Evolutionary conservation across 2,888 invertebrate species (phyloP).

Genomic region (Lepidochitona cinerea): DNA sequence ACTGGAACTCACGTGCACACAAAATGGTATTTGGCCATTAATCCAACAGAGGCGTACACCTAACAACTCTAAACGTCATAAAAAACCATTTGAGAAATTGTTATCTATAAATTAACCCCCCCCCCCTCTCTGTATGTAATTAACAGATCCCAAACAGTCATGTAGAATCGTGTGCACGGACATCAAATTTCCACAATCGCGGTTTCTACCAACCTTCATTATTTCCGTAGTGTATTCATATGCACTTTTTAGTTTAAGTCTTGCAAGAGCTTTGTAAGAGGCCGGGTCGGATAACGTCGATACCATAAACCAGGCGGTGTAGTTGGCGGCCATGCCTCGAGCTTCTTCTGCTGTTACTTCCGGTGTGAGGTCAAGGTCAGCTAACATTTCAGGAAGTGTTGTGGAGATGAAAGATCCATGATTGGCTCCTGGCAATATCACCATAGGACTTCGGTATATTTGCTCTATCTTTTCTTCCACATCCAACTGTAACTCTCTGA

Average conservation of each 20-base stretch:
- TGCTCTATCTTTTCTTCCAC: constrained; percentile 13
- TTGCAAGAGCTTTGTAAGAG: not conserved
- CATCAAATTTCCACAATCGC: too few relatives aligned
- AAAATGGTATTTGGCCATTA: too few relatives aligned
- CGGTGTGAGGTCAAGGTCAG: constrained; percentile 33
- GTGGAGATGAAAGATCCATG: constrained; percentile 27
- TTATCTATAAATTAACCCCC: too few relatives aligned
- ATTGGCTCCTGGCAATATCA: constrained; percentile 44
- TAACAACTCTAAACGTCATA: too few relatives aligned
- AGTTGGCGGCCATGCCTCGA: not conserved
- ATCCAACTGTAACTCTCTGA: constrained; percentile 28
- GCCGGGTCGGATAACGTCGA: not conserved
- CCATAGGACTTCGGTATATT: constrained; percentile 41
- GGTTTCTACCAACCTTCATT: too few relatives aligned
- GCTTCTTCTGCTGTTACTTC: constrained; percentile 31
- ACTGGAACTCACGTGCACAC: too few relatives aligned
- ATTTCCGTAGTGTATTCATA: constrained; percentile 3
- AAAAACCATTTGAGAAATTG: too few relatives aligned
- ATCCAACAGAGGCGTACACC: too few relatives aligned
- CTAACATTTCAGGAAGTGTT: not conserved
- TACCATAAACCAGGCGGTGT: constrained; percentile 3
- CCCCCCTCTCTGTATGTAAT: too few relatives aligned
- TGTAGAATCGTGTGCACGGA: too few relatives aligned
- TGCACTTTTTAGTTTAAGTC: not conserved
- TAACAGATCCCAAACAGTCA: too few relatives aligned